A percentile compares a stretch with the other conserved stretches of the same genome.
Evolutionary conservation across 1,140 invertebrate genomes (phyloP).

Genomic region (Aphaenogaster floridana): DNA sequence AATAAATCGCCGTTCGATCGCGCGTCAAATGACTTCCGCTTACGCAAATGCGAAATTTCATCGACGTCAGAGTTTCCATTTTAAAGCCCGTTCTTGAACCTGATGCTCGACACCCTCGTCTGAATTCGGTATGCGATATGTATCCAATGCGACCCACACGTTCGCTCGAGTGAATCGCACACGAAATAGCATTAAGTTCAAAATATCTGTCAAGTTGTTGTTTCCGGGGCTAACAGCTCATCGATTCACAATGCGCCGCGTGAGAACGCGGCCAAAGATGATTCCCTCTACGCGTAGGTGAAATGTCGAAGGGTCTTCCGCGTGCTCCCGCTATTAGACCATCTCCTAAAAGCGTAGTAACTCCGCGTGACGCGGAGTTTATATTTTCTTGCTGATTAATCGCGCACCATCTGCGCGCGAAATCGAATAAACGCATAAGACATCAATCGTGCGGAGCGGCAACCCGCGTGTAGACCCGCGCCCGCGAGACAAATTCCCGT

Average conservation of each 20-base stretch:
- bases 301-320: slow-evolving; percentile 69
- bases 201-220: slow-evolving; percentile 57
- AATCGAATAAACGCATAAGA: slow-evolving; percentile 66
- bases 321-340: slow-evolving; percentile 42
- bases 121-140: slow-evolving; percentile 28
- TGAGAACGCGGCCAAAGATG: background rate
- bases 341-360: slow-evolving; percentile 42
- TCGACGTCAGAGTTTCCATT: slow-evolving; percentile 49
- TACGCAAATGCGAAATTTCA: slow-evolving; percentile 8
- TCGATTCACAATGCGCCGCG: slow-evolving; percentile 43
- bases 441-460: slow-evolving; percentile 62
- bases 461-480: slow-evolving; percentile 7
- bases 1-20: slow-evolving; percentile 21
- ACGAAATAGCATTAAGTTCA: slow-evolving; percentile 37
- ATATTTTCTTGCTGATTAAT: slow-evolving; percentile 69
- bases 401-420: slow-evolving; percentile 62
- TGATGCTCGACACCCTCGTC: slow-evolving; percentile 9
- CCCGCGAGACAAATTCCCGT: slow-evolving; percentile 63
- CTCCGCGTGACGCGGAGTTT: slow-evolving; percentile 35
- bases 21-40: slow-evolving; percentile 28
- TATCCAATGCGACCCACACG: slow-evolving; percentile 55
- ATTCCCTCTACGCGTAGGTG: slow-evolving; percentile 65
- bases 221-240: slow-evolving; percentile 39
- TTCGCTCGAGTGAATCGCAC: background rate
- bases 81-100: slow-evolving; percentile 63